Conservation (phyloP, 2,113 vertebrate species). For the Mystacornis crossleyi region DNA sequence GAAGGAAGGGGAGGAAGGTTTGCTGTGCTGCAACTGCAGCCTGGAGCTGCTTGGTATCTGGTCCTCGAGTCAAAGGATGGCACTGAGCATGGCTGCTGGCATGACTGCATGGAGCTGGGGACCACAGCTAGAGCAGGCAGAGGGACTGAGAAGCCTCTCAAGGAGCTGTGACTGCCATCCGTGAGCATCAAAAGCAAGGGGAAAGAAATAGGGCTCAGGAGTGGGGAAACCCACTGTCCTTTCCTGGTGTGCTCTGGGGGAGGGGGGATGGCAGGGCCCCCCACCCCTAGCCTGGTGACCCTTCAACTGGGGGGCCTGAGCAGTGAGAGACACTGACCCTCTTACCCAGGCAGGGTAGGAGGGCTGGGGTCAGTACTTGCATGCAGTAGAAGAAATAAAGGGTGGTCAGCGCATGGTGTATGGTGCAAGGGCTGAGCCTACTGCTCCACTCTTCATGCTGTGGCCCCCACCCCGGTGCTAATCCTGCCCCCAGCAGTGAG, state of each 20-base stretch:
- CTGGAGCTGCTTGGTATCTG: background rate
- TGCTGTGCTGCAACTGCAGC: background rate
- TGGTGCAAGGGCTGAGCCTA: background rate
- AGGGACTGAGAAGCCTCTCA: background rate
- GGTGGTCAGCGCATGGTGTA: background rate
- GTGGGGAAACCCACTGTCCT: background rate
- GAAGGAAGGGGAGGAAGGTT: background rate
- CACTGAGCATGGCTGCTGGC: background rate
- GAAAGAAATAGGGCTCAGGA: background rate
- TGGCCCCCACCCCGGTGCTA: background rate
- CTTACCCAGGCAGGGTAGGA: background rate
- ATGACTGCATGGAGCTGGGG: background rate
- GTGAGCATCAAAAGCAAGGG: background rate
- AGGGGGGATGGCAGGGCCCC: accelerated
- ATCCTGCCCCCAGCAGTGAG: background rate
- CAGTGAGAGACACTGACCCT: background rate
- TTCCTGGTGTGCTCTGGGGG: background rate
- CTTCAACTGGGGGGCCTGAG: background rate
- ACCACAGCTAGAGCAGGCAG: background rate
- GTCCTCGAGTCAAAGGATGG: background rate
- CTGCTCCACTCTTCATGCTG: background rate
- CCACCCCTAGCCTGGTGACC: accelerated
- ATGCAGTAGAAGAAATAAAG: slow-evolving; percentile 2
- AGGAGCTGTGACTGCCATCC: background rate
- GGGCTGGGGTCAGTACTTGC: background rate